Base-by-base conservation (phyloP, 2,113 vertebrate species). In the Xiphophorus hellerii region DNA sequence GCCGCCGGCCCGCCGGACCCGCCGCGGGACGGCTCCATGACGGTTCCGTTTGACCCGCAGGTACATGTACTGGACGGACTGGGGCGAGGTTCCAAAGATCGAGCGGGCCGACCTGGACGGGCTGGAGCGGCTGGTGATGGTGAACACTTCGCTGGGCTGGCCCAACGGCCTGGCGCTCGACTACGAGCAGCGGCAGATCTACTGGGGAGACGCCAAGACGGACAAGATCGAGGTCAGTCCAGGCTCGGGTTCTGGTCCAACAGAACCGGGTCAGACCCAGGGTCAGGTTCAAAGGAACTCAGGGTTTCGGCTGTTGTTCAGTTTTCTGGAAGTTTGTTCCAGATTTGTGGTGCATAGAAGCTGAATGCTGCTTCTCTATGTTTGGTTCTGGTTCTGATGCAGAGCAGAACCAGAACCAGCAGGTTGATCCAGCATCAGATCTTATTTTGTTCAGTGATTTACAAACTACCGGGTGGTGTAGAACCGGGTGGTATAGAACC, bases 51-150 rank as follows among this genome's bases (percentile, higher is more conserved):
- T 44, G n/a, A 39, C 25, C 11, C 35, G 13, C 48, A 99, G 97
- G 68, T 98, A 96, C 90, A 99, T 99, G 98, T 99, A 99, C 90
- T 99, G 97, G 97, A 99, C 97, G 0, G 98, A 99, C 90, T 99
- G 98, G 98, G 98, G 97, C 65, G 97, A 98, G 87, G 95, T 95
- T 37, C 97, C 98, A 0, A 99, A 99, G 93, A 99, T 99, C 0
- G 98, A 99, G 87, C 96, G 97, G 0, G 97, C 98, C 0, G 95
- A 97, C 1, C 84, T 99, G 83, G 98, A 99, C 64, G 98, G 98
- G 17, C 94, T 94, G 42, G 97, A 99, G 86, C 94, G 98, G 13
- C 84, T 96, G 64, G 95, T 99, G 51, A 88, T 99, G 93, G 97
- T 98, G 75, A 99, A 99, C 86, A 97, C 97, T 0, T 98, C 98